Conservation (phyloP, 2,888 invertebrate species). For the Philaethria dido region DNA sequence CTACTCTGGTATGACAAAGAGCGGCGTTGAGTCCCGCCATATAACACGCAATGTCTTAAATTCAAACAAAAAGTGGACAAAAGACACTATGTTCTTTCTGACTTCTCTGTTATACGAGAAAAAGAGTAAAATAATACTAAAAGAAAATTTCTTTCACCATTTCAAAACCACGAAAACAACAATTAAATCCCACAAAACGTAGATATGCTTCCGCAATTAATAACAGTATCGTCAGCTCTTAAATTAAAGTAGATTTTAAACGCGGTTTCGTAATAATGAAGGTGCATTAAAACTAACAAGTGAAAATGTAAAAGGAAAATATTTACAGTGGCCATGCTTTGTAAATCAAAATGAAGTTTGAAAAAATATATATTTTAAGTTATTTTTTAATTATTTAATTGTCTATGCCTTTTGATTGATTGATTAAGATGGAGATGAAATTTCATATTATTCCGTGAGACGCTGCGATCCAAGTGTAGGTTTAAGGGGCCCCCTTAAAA, state of each 20-base stretch:
- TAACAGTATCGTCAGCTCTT: slow-evolving; percentile 15
- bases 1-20: too few relatives aligned
- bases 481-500: too few relatives aligned
- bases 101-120: too few relatives aligned
- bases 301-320: slow-evolving; percentile 19
- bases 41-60: too few relatives aligned
- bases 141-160: background rate
- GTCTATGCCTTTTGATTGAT: too few relatives aligned
- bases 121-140: background rate
- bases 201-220: slow-evolving; percentile 9
- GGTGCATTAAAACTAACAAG: slow-evolving; percentile 26
- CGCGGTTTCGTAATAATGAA: slow-evolving; percentile 24
- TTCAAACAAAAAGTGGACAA: too few relatives aligned
- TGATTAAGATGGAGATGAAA: too few relatives aligned
- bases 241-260: slow-evolving; percentile 35
- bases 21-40: too few relatives aligned
- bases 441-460: too few relatives aligned
- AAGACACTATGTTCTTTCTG: too few relatives aligned
- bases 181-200: background rate
- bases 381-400: background rate
- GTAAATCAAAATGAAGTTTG: slow-evolving; percentile 21
- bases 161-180: background rate
- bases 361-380: background rate
- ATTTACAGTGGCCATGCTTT: slow-evolving; percentile 24
- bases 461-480: too few relatives aligned